Evolutionary conservation across 2,113 vertebrate species (phyloP).

Genomic region (Neoarius graeffei): DNA sequence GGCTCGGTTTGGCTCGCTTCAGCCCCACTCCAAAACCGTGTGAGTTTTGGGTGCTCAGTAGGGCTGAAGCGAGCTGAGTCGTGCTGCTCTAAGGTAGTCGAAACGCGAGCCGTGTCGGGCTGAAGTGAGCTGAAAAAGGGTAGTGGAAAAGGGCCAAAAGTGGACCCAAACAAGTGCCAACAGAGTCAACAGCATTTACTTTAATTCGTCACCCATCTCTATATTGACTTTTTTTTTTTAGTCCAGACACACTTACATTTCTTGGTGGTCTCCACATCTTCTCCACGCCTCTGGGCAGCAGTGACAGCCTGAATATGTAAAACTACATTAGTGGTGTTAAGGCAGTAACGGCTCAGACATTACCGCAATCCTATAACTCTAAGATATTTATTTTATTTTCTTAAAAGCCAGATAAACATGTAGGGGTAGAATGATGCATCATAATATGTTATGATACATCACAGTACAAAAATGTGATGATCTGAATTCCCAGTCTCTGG

Average conservation of each 20-base stretch:
- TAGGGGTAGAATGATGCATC: neutral
- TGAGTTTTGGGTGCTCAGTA: no score
- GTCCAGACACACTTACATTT: slow-evolving; percentile 43
- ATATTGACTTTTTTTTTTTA: neutral
- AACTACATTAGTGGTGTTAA: neutral
- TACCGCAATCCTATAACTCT: neutral
- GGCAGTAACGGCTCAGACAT: neutral
- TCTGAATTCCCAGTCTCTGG: no score
- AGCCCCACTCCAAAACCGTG: no score
- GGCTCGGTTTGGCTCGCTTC: no score
- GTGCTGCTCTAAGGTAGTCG: no score
- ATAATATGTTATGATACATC: neutral
- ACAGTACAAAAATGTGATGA: neutral
- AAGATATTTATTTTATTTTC: neutral
- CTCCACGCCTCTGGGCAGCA: slow-evolving; percentile 33
- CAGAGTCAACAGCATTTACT: neutral
- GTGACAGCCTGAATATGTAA: slow-evolving; percentile 39
- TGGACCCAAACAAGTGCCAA: neutral
- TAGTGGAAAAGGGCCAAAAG: no score
- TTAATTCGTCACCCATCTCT: neutral
- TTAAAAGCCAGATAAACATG: neutral
- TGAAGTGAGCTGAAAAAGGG: no score
- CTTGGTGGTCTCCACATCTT: slow-evolving; percentile 54
- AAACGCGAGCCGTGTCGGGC: no score
- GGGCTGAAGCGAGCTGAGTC: no score